Conservation (phyloP, 2,797 vertebrate species). For the Clarias laeviceps region DNA sequence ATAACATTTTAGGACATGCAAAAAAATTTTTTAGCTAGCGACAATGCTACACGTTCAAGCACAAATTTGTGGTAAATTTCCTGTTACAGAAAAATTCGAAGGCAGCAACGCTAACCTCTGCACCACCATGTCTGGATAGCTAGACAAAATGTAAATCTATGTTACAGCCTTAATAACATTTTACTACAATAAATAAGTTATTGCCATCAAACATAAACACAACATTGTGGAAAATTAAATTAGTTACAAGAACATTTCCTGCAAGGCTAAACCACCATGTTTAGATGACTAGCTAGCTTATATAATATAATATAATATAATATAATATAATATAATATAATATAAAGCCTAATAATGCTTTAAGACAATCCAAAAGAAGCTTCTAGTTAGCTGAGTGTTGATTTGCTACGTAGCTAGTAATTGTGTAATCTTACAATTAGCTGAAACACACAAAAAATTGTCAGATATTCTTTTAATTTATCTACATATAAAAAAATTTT, state of each 20-base stretch:
- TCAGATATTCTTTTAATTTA: neutral
- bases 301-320: no score
- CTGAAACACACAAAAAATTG: neutral
- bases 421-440: neutral
- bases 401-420: neutral
- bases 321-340: no score
- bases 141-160: neutral
- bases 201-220: neutral
- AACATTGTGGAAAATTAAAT: neutral
- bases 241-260: neutral
- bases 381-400: neutral
- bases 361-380: no score
- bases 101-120: no score
- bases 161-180: neutral
- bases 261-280: neutral
- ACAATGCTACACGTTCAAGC: no score
- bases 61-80: no score
- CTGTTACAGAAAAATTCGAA: no score
- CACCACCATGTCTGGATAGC: neutral
- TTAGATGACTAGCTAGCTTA: neutral
- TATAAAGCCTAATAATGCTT: no score
- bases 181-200: neutral
- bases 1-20: neutral
- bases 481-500: neutral
- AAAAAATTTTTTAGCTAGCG: neutral